phyloP scores from a whole-genome alignment of 1,140 invertebrate species.

The Orius laevigatus region DNA sequence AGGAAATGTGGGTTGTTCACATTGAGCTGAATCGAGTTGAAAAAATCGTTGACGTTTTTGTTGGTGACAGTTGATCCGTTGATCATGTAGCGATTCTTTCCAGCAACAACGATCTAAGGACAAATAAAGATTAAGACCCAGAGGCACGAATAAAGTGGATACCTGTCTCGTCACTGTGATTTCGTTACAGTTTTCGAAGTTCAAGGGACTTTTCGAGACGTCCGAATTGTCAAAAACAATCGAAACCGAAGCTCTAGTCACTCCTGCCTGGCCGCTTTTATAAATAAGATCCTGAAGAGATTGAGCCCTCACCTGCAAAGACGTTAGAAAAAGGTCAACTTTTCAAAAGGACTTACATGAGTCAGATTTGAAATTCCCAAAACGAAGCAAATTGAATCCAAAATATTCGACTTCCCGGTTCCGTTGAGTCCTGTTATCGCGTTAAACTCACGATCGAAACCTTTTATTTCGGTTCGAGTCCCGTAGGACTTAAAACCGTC shows the following conservation, averaged over 20 bases:
- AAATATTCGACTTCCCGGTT: slow-evolving; percentile 97
- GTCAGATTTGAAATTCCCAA: slow-evolving; percentile 87
- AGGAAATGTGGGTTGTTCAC: slow-evolving; percentile 99
- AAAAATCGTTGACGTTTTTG: slow-evolving; percentile 82
- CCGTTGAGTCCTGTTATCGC: slow-evolving; percentile 98
- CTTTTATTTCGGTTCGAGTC: slow-evolving; percentile 77
- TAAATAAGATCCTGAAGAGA: slow-evolving; percentile 91
- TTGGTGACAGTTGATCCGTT: slow-evolving; percentile 84
- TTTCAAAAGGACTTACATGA: slow-evolving; percentile 46
- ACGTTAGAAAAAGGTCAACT: slow-evolving; percentile 6
- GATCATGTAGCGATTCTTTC: slow-evolving; percentile 79
- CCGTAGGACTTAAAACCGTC: slow-evolving; percentile 99
- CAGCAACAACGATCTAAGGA: slow-evolving; percentile 45
- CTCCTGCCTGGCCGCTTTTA: slow-evolving; percentile 91
- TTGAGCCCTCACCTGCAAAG: slow-evolving; percentile 63
- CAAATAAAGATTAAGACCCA: slow-evolving; percentile 3
- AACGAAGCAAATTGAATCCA: slow-evolving; percentile 96
- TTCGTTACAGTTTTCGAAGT: slow-evolving; percentile 84
- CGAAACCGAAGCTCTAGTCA: slow-evolving; percentile 90
- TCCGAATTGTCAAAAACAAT: slow-evolving; percentile 91
- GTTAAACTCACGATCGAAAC: slow-evolving; percentile 91
- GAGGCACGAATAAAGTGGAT: slow-evolving; percentile 8
- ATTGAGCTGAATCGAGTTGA: slow-evolving; percentile 92
- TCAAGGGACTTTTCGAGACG: slow-evolving; percentile 66
- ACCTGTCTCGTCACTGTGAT: slow-evolving; percentile 88